Evolutionary conservation across 2,797 vertebrate genomes (phyloP).

Genomic region (Enteromius afrohamiltoni): DNA sequence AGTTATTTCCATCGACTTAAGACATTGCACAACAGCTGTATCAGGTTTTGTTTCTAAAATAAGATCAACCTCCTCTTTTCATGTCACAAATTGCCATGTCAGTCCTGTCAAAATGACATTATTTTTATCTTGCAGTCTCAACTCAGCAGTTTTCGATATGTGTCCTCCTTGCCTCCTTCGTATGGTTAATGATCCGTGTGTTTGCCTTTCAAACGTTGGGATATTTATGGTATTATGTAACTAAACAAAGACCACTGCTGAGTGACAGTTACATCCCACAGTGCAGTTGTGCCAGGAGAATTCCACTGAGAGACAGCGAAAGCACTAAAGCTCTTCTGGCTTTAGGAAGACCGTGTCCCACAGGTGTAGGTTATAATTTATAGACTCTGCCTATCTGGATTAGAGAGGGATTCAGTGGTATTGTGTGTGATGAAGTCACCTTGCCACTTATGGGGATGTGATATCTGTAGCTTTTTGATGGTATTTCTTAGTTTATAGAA

Average conservation of each 20-base stretch:
- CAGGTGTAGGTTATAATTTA: constrained; percentile 48
- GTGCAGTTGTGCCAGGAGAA: background rate
- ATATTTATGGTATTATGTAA: constrained; percentile 7
- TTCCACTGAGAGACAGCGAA: constrained; percentile 10
- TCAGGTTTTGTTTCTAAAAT: constrained; percentile 55
- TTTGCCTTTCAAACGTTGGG: background rate
- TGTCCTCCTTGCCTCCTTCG: background rate
- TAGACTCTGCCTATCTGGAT: constrained; percentile 42
- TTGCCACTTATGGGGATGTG: constrained; percentile 38
- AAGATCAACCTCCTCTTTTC: constrained; percentile 38
- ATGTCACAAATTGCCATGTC: constrained; percentile 33
- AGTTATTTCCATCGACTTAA: constrained; percentile 26
- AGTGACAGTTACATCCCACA: constrained; percentile 15
- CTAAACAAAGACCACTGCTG: background rate
- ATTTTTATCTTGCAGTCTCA: constrained; percentile 34
- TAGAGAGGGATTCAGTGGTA: constrained; percentile 43
- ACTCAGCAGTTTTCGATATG: background rate
- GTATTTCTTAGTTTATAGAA: constrained; percentile 11
- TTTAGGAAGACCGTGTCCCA: constrained; percentile 23
- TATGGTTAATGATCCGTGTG: background rate
- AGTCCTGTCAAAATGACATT: background rate
- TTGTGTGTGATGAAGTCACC: constrained; percentile 51
- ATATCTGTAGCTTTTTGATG: background rate
- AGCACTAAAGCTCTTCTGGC: constrained; percentile 11
- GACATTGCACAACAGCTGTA: constrained; percentile 46